Conservation (phyloP, 1,140 invertebrate genomes). For the Nixonia krombeini region DNA sequence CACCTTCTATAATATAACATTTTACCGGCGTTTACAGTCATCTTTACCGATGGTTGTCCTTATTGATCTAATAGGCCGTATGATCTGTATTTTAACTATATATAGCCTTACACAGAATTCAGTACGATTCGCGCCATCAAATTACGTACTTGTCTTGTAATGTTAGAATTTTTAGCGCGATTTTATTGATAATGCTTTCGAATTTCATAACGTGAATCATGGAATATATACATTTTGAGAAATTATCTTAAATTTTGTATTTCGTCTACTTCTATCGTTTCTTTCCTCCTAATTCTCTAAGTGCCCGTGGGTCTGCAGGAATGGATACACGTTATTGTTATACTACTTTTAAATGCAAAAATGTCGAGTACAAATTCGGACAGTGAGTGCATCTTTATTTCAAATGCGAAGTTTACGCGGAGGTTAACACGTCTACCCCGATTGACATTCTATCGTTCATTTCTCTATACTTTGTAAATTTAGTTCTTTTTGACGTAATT, state of each 20-base stretch:
- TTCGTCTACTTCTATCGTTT: neutral
- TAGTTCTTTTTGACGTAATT: too few species aligned
- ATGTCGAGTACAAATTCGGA: slow-evolving; percentile 54
- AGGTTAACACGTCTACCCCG: too few species aligned
- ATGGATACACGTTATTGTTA: slow-evolving; percentile 58
- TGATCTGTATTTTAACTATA: slow-evolving; percentile 20
- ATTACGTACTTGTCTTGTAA: too few species aligned
- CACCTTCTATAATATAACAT: neutral
- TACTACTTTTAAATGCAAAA: slow-evolving; percentile 40
- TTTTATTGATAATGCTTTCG: too few species aligned
- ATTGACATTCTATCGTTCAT: too few species aligned
- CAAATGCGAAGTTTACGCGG: neutral
- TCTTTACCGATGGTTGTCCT: slow-evolving; percentile 53
- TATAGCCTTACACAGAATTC: slow-evolving; percentile 12
- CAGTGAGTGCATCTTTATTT: slow-evolving; percentile 48
- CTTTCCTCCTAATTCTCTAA: neutral
- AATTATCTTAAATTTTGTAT: neutral
- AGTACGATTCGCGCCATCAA: slow-evolving; percentile 15
- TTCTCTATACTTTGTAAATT: too few species aligned
- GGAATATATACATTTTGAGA: neutral
- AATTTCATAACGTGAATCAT: too few species aligned
- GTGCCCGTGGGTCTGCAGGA: slow-evolving; percentile 37
- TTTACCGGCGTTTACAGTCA: slow-evolving; percentile 11
- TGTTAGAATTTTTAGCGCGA: too few species aligned
- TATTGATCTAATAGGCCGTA: slow-evolving; percentile 57